phyloP scores from a whole-genome alignment of 2,797 vertebrate genomes.

The Euphonia xanthogaster region DNA sequence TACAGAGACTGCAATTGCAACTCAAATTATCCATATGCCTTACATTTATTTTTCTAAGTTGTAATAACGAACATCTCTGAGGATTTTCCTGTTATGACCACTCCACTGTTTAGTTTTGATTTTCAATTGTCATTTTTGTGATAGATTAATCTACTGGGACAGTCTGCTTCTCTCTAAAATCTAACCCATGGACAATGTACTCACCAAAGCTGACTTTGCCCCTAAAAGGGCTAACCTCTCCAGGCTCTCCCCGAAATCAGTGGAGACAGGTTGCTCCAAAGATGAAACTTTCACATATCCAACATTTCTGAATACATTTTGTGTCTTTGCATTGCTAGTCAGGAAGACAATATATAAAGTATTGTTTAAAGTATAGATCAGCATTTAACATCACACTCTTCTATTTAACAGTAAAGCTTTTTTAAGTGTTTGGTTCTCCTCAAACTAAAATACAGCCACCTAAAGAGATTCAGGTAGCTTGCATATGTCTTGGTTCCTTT shows the following conservation, averaged over 20 bases:
- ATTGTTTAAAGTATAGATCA: background rate
- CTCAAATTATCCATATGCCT: background rate
- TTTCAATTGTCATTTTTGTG: background rate
- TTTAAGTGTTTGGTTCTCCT: background rate
- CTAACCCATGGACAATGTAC: background rate
- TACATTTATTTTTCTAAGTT: background rate
- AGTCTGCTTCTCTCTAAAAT: background rate
- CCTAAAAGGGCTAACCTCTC: background rate
- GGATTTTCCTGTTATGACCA: background rate
- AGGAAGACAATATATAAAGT: background rate
- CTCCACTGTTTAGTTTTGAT: background rate
- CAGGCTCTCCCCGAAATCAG: background rate
- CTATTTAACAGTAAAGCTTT: background rate
- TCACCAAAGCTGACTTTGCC: background rate
- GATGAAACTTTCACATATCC: background rate
- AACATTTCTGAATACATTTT: background rate
- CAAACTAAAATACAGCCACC: background rate
- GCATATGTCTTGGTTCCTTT: background rate
- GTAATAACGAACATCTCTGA: background rate
- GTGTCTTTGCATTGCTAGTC: background rate
- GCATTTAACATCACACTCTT: background rate
- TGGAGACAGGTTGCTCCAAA: background rate
- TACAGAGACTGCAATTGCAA: background rate
- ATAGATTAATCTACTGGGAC: background rate
- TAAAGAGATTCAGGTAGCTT: background rate